Evolutionary conservation across 1,140 invertebrate species (phyloP), one percentile per base, ranked within the genome.

Genomic region (Scaptomyza montana): DNA sequence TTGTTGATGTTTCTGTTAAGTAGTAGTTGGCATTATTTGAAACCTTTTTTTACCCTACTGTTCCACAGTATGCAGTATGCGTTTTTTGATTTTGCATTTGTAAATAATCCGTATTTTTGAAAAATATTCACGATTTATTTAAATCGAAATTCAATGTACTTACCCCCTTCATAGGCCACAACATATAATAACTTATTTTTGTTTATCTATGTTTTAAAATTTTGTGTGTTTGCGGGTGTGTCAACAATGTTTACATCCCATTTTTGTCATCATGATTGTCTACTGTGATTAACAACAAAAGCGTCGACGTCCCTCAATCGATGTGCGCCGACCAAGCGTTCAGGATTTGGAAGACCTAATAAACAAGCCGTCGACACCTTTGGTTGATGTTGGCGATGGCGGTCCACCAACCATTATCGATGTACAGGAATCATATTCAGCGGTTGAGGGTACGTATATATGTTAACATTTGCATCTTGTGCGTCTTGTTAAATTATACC

Each of bases 341-440:
- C 96, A 96, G 82, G 97, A 98, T 92, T 93, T 98, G 71, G 97
- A 98, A 92, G 97, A 97, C 91, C 94, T 95, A 72, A 97, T 98
- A 90, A 97, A 98, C 92, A 96, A 97, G 92, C 96, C 97, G 53
- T 98, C 97, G n/a, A 96, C 97, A 64, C 97, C 97, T 28, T 92
- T 98, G 39, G 95, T 95, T 91, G 93, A 96, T 85, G 92, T 95
- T 54, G 97, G 97, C 61, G 93, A 94, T 84, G 94, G 94, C 74
- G 97, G 97, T 70, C 95, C 97, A 70, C 97, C 97, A 28, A 93
- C 94, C 56, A 98, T 98, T 92, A 95, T 98, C 56, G 97, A 98
- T 92, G 95, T 97, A 5, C 95, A 97, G 92, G 97, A 98, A 91
- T 98, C 95, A 78, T 97, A 98, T 92, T 96, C 96, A 19, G 97